phyloP scores from a whole-genome alignment of 1,140 invertebrate genomes.

The Drosophila sturtevanti region DNA sequence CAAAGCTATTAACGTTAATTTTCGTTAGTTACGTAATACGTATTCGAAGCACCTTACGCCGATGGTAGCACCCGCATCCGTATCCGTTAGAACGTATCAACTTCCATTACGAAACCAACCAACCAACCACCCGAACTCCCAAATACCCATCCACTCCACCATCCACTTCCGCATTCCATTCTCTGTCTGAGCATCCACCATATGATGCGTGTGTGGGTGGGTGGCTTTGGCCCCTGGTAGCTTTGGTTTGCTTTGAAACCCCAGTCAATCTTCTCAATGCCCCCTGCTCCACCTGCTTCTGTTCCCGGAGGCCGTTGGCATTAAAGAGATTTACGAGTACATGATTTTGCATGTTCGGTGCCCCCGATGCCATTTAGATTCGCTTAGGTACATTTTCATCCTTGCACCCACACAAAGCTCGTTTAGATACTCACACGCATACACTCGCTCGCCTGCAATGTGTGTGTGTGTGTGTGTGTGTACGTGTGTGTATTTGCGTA shows the following conservation, averaged over 20 bases:
- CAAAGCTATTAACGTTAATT: slow-evolving; percentile 79
- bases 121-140: slow-evolving; percentile 27
- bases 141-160: slow-evolving; percentile 21
- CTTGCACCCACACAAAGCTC: slow-evolving; percentile 47
- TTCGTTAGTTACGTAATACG: slow-evolving; percentile 81
- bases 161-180: slow-evolving; percentile 27
- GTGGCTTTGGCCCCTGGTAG: not conserved
- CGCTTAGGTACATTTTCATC: slow-evolving; percentile 81
- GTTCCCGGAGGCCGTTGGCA: slow-evolving; percentile 69
- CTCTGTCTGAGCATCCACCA: slow-evolving; percentile 56
- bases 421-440: slow-evolving; percentile 18
- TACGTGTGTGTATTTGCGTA: slow-evolving; percentile 74
- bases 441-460: slow-evolving; percentile 8
- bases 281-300: slow-evolving; percentile 29
- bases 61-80: slow-evolving; percentile 21
- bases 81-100: slow-evolving; percentile 33
- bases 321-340: slow-evolving; percentile 80
- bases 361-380: slow-evolving; percentile 80
- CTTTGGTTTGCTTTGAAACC: slow-evolving; percentile 3
- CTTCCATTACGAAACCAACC: slow-evolving; percentile 65
- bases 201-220: slow-evolving; percentile 45
- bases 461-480: slow-evolving; percentile 5
- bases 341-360: slow-evolving; percentile 81
- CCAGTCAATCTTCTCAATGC: not conserved
- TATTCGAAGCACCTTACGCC: slow-evolving; percentile 75